Percentiles rank a stretch among this genome's conserved stretches.
Evolutionary conservation across 2,797 vertebrate species (phyloP).

Genomic region (Ptychadena robeensis): DNA sequence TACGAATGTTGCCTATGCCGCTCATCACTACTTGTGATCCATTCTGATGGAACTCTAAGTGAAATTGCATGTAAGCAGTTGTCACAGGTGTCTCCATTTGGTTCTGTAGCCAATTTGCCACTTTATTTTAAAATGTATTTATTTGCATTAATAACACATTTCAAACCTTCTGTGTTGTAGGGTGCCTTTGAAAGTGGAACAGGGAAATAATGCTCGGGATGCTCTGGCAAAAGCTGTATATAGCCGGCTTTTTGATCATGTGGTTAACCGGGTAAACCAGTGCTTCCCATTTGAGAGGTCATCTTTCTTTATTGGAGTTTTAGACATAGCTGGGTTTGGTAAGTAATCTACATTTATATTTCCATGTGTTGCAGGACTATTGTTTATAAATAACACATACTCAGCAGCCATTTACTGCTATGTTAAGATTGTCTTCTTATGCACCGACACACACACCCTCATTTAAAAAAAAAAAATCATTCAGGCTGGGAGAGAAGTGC

Average conservation of each 20-base stretch:
- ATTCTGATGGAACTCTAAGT: too few relatives aligned
- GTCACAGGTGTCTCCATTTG: too few relatives aligned
- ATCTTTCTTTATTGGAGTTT: slow-evolving; percentile 92
- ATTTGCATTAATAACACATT: not conserved
- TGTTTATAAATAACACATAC: too few relatives aligned
- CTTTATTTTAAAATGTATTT: not conserved
- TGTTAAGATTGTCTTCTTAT: too few relatives aligned
- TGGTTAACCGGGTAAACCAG: slow-evolving; percentile 94
- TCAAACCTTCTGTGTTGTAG: slow-evolving; percentile 69
- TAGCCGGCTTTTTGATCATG: slow-evolving; percentile 94
- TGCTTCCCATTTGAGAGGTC: slow-evolving; percentile 95
- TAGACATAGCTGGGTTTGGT: slow-evolving; percentile 98
- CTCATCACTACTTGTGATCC: too few relatives aligned
- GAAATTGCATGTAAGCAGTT: too few relatives aligned
- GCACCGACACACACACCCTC: too few relatives aligned
- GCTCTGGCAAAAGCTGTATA: slow-evolving; percentile 95
- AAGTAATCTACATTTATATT: slow-evolving; percentile 59
- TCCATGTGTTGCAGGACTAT: not conserved
- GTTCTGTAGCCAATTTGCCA: not conserved
- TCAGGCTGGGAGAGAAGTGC: too few relatives aligned
- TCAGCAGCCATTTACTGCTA: too few relatives aligned
- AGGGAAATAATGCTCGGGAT: slow-evolving; percentile 93
- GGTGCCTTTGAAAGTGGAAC: slow-evolving; percentile 95
- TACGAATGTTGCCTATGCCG: too few relatives aligned
- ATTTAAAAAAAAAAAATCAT: too few relatives aligned